These are phyloP conservation scores for Vimba vimba DNA, from an alignment of 2,113 vertebrate species.

Conservation along the genomic window DNA sequence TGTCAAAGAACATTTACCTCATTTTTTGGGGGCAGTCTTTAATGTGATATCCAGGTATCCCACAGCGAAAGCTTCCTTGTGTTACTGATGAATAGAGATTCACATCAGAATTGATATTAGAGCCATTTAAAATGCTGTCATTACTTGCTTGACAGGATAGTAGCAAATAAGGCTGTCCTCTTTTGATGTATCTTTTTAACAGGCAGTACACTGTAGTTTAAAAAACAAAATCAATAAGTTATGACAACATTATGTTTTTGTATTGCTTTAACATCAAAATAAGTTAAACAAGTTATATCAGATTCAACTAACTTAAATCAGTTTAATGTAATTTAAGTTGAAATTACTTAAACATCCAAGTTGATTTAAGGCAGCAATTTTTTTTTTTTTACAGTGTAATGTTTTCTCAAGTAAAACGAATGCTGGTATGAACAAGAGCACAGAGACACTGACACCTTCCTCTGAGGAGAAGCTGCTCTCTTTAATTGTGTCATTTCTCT, in stretches of 20 bases:
- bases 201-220: neutral
- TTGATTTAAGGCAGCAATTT: too few species aligned
- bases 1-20: neutral
- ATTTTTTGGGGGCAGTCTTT: neutral
- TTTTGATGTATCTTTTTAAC: neutral
- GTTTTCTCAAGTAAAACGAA: neutral
- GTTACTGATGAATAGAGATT: neutral
- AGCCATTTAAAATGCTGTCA: neutral
- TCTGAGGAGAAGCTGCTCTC: neutral
- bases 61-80: neutral
- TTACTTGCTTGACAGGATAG: neutral
- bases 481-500: neutral
- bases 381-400: neutral
- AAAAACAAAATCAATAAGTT: too few species aligned
- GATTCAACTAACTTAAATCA: too few species aligned
- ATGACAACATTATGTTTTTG: too few species aligned
- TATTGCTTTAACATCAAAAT: too few species aligned
- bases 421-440: neutral
- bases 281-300: too few species aligned
- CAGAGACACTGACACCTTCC: neutral
- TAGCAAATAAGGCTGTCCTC: neutral
- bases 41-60: neutral
- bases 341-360: too few species aligned
- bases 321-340: too few species aligned
- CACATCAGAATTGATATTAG: neutral